Percentiles rank a stretch among this genome's conserved stretches.
phyloP scores from a whole-genome alignment of 2,113 vertebrate species.

The Symphodus melops region DNA sequence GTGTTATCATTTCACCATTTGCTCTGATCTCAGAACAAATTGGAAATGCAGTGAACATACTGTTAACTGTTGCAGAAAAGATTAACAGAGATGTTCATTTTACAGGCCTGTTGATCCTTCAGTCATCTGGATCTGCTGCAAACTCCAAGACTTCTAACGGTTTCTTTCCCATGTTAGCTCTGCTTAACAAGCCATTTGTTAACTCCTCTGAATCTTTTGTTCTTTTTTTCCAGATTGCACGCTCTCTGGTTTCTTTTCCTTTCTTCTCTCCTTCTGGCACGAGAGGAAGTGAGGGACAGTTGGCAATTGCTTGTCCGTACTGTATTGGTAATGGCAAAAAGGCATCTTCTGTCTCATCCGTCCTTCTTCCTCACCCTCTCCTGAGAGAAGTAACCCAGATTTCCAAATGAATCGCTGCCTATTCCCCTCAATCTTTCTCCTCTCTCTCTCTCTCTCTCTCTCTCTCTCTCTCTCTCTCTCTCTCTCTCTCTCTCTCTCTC shows the following conservation, averaged over 20 bases:
- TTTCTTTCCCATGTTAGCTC: slow-evolving; percentile 30
- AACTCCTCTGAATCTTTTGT: slow-evolving; percentile 3
- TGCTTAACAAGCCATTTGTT: slow-evolving; percentile 21
- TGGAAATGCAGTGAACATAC: slow-evolving; percentile 20
- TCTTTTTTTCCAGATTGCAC: slow-evolving; percentile 40
- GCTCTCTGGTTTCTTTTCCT: neutral
- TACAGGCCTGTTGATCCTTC: slow-evolving; percentile 53
- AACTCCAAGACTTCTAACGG: slow-evolving; percentile 7
- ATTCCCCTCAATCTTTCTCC: slow-evolving; percentile 73
- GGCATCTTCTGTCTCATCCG: slow-evolving; percentile 68
- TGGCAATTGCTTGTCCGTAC: slow-evolving; percentile 53
- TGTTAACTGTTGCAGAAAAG: slow-evolving; percentile 25
- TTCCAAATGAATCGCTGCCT: slow-evolving; percentile 84
- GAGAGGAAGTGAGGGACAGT: slow-evolving; percentile 58
- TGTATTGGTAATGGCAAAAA: slow-evolving; percentile 71
- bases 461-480: slow-evolving; percentile 59
- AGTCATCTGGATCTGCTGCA: slow-evolving; percentile 32
- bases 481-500: slow-evolving; percentile 52
- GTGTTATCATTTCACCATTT: slow-evolving; percentile 43
- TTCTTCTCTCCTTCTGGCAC: slow-evolving; percentile 49
- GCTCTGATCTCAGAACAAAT: slow-evolving; percentile 48
- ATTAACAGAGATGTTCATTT: slow-evolving; percentile 48
- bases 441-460: slow-evolving; percentile 57
- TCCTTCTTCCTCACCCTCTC: slow-evolving; percentile 80
- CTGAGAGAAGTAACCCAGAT: slow-evolving; percentile 87